These are phyloP conservation scores for Drosophila eohydei DNA, from an alignment of 2,888 invertebrate species.

Conservation along the genomic window DNA sequence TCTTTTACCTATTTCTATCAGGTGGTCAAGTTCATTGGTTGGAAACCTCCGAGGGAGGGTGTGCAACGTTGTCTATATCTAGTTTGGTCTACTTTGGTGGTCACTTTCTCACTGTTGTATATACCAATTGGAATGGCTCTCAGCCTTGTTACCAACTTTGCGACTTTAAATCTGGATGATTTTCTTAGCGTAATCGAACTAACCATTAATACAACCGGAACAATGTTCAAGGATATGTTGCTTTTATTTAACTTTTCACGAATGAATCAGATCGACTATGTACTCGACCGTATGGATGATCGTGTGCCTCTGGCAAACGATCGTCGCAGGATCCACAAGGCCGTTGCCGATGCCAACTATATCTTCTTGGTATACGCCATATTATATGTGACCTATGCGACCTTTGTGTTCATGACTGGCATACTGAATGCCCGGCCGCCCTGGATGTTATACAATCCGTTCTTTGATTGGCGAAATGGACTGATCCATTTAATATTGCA, in stretches of 20 bases:
- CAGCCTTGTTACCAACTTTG: slow-evolving; percentile 35
- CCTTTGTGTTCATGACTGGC: slow-evolving; percentile 15
- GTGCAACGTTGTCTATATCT: slow-evolving; percentile 34
- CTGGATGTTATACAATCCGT: slow-evolving; percentile 54
- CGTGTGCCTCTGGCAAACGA: slow-evolving; percentile 25
- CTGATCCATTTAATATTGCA: slow-evolving; percentile 34
- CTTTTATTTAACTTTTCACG: slow-evolving; percentile 16
- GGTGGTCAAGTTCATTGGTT: slow-evolving; percentile 38
- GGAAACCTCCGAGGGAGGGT: background rate
- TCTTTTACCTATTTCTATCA: slow-evolving; percentile 33
- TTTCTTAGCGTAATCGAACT: slow-evolving; percentile 36
- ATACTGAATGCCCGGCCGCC: slow-evolving; percentile 43
- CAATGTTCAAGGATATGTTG: slow-evolving; percentile 25
- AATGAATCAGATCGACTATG: background rate
- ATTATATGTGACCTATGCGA: slow-evolving; percentile 26
- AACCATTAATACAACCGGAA: slow-evolving; percentile 38
- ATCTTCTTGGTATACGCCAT: slow-evolving; percentile 29
- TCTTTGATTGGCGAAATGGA: slow-evolving; percentile 53
- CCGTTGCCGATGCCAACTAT: slow-evolving; percentile 46
- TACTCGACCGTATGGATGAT: slow-evolving; percentile 42
- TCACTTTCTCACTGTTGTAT: slow-evolving; percentile 27
- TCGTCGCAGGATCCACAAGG: slow-evolving; percentile 40
- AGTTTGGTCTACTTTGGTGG: slow-evolving; percentile 31
- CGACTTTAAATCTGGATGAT: slow-evolving; percentile 40
- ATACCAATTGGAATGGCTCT: slow-evolving; percentile 45